These are phyloP conservation scores for Parelbella ahira DNA, from an alignment of 2,888 invertebrate genomes.

Conservation along the genomic window DNA sequence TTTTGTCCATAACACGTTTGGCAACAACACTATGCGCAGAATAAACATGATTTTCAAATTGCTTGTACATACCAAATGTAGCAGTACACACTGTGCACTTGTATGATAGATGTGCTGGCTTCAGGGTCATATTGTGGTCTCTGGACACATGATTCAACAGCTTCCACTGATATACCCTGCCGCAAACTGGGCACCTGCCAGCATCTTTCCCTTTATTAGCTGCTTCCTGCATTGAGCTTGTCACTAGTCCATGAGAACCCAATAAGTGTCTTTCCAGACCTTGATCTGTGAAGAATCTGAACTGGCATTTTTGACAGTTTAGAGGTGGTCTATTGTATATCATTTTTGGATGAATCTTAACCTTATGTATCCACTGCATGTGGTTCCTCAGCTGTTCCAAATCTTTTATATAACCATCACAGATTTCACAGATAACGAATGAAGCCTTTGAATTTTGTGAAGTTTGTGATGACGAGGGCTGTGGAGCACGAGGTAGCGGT, in stretches of 20 bases:
- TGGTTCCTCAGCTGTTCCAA: constrained; percentile 96
- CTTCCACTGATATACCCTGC: constrained; percentile 91
- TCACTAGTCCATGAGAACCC: constrained; percentile 96
- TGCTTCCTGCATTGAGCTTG: constrained; percentile 97
- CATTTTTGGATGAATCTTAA: constrained; percentile 98
- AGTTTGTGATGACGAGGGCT: constrained; percentile 64
- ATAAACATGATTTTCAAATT: constrained; percentile 97
- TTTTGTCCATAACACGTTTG: constrained; percentile 91
- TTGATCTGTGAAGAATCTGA: constrained; percentile 97
- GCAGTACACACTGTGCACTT: constrained; percentile 98
- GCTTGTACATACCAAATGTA: constrained; percentile 97
- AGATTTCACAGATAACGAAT: constrained; percentile 97
- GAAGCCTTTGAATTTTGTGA: constrained; percentile 84
- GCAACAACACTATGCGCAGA: constrained; percentile 96
- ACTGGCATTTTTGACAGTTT: constrained; percentile 97
- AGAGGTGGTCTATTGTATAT: constrained; percentile 96
- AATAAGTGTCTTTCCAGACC: constrained; percentile 97
- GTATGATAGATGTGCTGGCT: constrained; percentile 95
- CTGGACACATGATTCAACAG: constrained; percentile 94
- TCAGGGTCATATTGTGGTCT: constrained; percentile 95
- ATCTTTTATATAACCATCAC: constrained; percentile 98
- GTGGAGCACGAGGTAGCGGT: constrained; percentile 87
- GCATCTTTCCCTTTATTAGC: constrained; percentile 97
- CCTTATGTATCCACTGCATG: constrained; percentile 99
- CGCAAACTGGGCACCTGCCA: constrained; percentile 96